Evolutionary conservation across 1,140 invertebrate species (phyloP), one percentile per base, ranked within the genome.

Genomic region (Papilio aristodemus): DNA sequence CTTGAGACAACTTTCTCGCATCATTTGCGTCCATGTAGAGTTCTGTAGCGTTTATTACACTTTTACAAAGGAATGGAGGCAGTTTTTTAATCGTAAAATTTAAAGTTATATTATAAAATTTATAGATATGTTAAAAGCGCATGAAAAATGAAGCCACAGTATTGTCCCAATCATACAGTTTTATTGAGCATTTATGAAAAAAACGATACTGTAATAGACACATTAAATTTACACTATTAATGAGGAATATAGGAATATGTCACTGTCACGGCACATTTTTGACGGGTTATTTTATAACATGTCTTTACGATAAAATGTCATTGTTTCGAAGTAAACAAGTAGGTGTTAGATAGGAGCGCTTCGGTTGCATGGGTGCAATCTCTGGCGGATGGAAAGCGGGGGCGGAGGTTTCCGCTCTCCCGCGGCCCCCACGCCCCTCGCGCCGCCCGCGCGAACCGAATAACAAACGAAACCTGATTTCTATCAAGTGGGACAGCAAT

Each of bases 381-480:
- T 69, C 64, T 71, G 71, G 79, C 86, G 88, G 87, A 90, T 90
- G 87, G 88, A 90, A 90, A 90, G 87, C 80, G 79, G 82, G 77
- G 72, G 79, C 77, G 77, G 75, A 75, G 77, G 74, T 11, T 54
- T 25, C 46, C 46, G 46, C 19, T 22, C 73, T 72, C 59, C 69
- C 25, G 67, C 60, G 76, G 73, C 68, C 66, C 59, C 59, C 62
- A 64, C 75, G 58, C 77, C 73, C 73, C 78, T 19, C 46, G 46
- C 85, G 85, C 76, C 71, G 75, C 78, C 22, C 9, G 46, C 85
- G 85, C 86, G 84, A 85, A 79, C 85, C 80, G 89, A 89, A 91
- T 91, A 89, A 87, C 85, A 91, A 91, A 87, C 78, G 86, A 83
- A 89, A 87, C 88, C 88, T 89, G 88, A 90, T 90, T 90, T 91